Base-by-base conservation (phyloP, 2,113 vertebrate genomes). In the Cottus gobio region DNA sequence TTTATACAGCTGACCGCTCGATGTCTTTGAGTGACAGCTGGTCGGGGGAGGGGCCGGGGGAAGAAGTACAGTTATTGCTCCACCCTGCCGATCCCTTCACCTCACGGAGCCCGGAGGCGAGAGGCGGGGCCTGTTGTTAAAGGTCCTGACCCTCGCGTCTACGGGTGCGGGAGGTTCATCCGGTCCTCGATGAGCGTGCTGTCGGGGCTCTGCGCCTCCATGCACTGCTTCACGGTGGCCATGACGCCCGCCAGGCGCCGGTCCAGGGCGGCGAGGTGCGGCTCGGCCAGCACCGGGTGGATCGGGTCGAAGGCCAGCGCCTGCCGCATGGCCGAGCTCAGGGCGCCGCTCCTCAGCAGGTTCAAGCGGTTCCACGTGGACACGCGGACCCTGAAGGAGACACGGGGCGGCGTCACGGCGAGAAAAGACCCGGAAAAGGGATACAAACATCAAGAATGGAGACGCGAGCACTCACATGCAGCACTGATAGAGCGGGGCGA, bases 401-500 rank as follows among this genome's bases (percentile, higher is more conserved):
- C 39, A 12, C 2, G 9, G 16, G 13, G 13, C 16, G 26, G 7
- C 13, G 12, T 13, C 7, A 18, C 0, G 8, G 6, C 36, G 1
- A 56, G 22, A 42, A 61, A 39, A 12, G 1, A 34, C n/a, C n/a
- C n/a, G n/a, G n/a, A n/a, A n/a, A n/a, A n/a, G n/a, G n/a, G n/a
- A n/a, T n/a, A n/a, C n/a, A n/a, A n/a, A n/a, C n/a, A n/a, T n/a
- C n/a, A n/a, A n/a, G n/a, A n/a, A n/a, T n/a, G n/a, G n/a, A n/a
- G n/a, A n/a, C n/a, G n/a, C 8, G 37, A 48, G 18, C 79, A 96
- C 98, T 99, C 94, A 99, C 98, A 99, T 99, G 97, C 98, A 99
- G 80, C 98, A 99, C 93, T 99, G 98, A 87, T 99, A 99, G 60
- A 99, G 96, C 31, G 98, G 97, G 57, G 98, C 98, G 8, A 99